A percentile compares a stretch with the other conserved stretches of the same genome.
Conservation (phyloP, 1,140 invertebrate species). For the Drosophila insularis region DNA sequence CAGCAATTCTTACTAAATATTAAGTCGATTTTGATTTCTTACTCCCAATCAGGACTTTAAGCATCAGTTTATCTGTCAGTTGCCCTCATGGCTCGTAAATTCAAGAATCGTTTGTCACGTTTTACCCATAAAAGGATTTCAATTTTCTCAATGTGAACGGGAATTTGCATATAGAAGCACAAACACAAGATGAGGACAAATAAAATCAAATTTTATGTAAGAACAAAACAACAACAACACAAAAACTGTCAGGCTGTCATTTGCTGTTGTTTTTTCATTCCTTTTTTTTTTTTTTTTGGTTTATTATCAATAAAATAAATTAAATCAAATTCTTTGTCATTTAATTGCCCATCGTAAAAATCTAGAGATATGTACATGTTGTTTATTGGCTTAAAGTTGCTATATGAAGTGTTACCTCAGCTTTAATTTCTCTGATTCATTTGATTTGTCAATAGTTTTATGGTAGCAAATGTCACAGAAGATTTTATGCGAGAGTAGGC, state of each 20-base stretch:
- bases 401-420: conserved; percentile 3
- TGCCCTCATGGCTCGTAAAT: conserved; percentile 50
- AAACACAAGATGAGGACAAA: conserved; percentile 43
- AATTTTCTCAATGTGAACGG: conserved; percentile 77
- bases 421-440: conserved; percentile 1
- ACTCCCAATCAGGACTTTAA: conserved; percentile 8
- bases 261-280: conserved; percentile 45
- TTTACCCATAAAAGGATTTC: conserved; percentile 78
- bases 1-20: neutral
- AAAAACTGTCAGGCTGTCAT: conserved; percentile 40
- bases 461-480: conserved; percentile 30
- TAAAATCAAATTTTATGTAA: conserved; percentile 74
- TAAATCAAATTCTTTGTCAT: conserved; percentile 74
- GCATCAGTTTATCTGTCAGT: neutral
- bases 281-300: conserved; percentile 48
- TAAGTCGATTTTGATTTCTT: neutral
- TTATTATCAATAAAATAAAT: conserved; percentile 80
- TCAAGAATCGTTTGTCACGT: conserved; percentile 72
- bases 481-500: neutral
- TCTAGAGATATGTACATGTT: conserved; percentile 21
- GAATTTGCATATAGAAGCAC: conserved; percentile 60
- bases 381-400: conserved; percentile 3
- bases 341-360: conserved; percentile 77
- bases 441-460: conserved; percentile 41
- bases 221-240: conserved; percentile 9